phyloP scores from a whole-genome alignment of 2,888 invertebrate species.

The Sthenelais limicola region DNA sequence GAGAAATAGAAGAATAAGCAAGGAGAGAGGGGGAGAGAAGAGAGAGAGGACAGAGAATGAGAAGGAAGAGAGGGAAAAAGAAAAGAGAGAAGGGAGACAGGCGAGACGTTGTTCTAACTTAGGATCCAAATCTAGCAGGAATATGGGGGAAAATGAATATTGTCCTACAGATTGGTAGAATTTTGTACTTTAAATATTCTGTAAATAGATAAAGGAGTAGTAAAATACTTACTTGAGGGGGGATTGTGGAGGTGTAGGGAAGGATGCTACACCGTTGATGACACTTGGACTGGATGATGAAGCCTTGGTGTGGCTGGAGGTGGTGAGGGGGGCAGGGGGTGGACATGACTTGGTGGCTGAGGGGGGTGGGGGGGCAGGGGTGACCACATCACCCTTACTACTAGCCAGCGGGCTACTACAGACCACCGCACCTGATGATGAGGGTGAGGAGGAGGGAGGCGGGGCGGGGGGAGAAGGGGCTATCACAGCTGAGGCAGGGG shows the following conservation, averaged over 20 bases:
- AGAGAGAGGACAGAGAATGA: too few relatives aligned
- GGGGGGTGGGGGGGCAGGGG: neutral
- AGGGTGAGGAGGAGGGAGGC: neutral
- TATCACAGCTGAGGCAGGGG: neutral
- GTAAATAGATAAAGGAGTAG: too few relatives aligned
- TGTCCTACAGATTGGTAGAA: too few relatives aligned
- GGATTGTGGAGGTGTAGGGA: conserved; percentile 45
- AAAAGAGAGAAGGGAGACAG: too few relatives aligned
- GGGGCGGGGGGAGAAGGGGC: conserved; percentile 1
- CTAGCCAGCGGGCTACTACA: neutral
- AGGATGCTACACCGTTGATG: conserved; percentile 27
- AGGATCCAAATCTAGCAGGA: too few relatives aligned
- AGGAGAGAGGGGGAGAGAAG: too few relatives aligned
- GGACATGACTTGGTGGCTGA: neutral
- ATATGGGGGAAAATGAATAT: too few relatives aligned
- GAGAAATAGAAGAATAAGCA: too few relatives aligned
- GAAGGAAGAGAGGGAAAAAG: too few relatives aligned
- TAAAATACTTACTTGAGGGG: conserved; percentile 48
- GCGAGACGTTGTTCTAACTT: too few relatives aligned
- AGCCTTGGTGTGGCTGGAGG: conserved; percentile 3
- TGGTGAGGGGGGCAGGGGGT: conserved; percentile 4
- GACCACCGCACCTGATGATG: neutral
- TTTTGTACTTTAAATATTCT: too few relatives aligned
- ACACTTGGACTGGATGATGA: conserved; percentile 29
- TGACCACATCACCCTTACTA: neutral